Conservation (phyloP, 2,888 invertebrate species). For the Cylindroiulus punctatus region DNA sequence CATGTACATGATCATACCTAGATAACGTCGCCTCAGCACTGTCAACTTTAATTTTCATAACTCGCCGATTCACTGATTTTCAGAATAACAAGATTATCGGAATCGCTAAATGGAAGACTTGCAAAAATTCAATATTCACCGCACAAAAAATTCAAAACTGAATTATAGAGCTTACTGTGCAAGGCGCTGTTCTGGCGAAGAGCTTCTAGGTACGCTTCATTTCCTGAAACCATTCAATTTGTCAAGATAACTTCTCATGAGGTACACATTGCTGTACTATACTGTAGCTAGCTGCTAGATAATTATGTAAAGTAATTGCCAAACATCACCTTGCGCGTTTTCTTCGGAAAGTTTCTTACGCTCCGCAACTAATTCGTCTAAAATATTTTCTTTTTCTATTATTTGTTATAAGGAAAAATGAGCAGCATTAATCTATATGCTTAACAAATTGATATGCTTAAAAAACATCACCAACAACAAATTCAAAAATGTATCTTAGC, state of each 20-base stretch:
- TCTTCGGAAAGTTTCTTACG: not conserved
- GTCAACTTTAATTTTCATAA: not conserved
- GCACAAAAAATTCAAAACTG: no score
- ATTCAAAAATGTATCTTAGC: no score
- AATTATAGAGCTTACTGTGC: not conserved
- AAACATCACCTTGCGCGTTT: not conserved
- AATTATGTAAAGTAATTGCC: not conserved
- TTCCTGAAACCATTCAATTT: not conserved
- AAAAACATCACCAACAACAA: no score
- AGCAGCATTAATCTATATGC: not conserved
- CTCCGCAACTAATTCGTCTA: not conserved
- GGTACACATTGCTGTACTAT: no score
- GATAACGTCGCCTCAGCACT: not conserved
- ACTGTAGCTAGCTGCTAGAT: not conserved
- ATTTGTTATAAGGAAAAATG: not conserved
- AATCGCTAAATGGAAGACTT: not conserved
- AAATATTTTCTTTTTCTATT: not conserved
- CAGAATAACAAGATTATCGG: not conserved
- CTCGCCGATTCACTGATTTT: not conserved
- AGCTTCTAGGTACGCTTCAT: not conserved
- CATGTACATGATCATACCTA: not conserved
- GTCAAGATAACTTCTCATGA: not conserved
- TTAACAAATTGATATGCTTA: not conserved
- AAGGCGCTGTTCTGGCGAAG: not conserved
- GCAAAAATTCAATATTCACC: not conserved